Evolutionary conservation across 2,888 invertebrate genomes (phyloP).

Genomic region (Philhelius pedissequus): DNA sequence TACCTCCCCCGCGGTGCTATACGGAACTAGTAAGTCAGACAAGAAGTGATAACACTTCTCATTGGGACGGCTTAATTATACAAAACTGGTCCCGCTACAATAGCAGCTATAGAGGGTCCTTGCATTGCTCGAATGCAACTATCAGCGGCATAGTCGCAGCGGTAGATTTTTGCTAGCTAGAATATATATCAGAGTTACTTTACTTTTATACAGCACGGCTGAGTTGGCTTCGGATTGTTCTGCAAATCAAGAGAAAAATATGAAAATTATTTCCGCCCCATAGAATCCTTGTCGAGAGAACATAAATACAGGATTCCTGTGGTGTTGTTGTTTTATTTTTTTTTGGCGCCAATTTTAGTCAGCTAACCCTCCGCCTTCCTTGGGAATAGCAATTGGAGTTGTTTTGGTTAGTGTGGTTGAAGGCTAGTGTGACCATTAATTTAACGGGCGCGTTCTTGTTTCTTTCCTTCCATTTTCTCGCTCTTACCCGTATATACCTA

Average conservation of each 20-base stretch:
- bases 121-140: not conserved
- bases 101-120: not conserved
- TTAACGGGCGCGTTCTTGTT: constrained; percentile 31
- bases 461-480: not conserved
- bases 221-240: constrained; percentile 47
- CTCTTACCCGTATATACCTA: too few relatives aligned
- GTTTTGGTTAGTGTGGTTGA: constrained; percentile 27
- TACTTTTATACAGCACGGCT: constrained; percentile 40
- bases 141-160: not conserved
- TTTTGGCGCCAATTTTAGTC: constrained; percentile 48
- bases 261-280: constrained; percentile 59
- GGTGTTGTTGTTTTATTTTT: not conserved
- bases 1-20: not conserved
- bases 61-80: constrained; percentile 55
- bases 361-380: not conserved
- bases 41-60: constrained; percentile 54
- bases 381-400: not conserved
- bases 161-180: constrained; percentile 1
- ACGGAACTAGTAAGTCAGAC: constrained; percentile 27
- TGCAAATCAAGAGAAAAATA: constrained; percentile 60
- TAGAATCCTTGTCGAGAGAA: constrained; percentile 26
- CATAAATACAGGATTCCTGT: not conserved
- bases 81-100: constrained; percentile 37
- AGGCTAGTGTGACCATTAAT: constrained; percentile 52
- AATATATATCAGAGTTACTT: constrained; percentile 39